A percentile compares a stretch with the other conserved stretches of the same genome.
phyloP scores from a whole-genome alignment of 2,888 invertebrate genomes.

The Cyclophora punctaria region DNA sequence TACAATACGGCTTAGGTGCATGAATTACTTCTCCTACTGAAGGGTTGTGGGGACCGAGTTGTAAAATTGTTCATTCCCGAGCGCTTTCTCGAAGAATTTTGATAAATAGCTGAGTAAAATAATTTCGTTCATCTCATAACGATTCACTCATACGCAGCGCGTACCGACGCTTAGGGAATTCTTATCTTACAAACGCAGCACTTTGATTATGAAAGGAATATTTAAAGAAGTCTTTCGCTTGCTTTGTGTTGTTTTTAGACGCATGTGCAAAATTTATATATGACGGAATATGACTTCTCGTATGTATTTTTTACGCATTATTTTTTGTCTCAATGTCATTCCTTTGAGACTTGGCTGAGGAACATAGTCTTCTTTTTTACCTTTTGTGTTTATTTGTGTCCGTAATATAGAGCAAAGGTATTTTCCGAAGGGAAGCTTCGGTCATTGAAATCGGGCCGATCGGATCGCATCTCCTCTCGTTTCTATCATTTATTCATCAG shows the following conservation, averaged over 20 bases:
- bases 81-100: slow-evolving; percentile 48
- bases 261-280: slow-evolving; percentile 62
- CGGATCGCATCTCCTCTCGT: slow-evolving; percentile 47
- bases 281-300: slow-evolving; percentile 37
- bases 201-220: slow-evolving; percentile 71
- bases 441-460: slow-evolving; percentile 57
- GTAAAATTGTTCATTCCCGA: slow-evolving; percentile 37
- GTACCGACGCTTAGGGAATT: slow-evolving; percentile 57
- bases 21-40: slow-evolving; percentile 33
- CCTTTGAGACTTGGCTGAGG: slow-evolving; percentile 10
- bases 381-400: no score
- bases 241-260: slow-evolving; percentile 56
- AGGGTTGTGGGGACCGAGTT: slow-evolving; percentile 26
- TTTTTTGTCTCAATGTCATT: slow-evolving; percentile 14
- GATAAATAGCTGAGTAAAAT: slow-evolving; percentile 66
- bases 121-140: slow-evolving; percentile 53
- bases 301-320: slow-evolving; percentile 26
- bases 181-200: slow-evolving; percentile 69
- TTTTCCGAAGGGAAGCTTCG: slow-evolving; percentile 22
- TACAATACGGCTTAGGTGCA: slow-evolving; percentile 34
- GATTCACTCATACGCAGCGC: slow-evolving; percentile 44
- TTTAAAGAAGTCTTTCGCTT: slow-evolving; percentile 59
- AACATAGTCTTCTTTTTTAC: no score
- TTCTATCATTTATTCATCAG: slow-evolving; percentile 61
- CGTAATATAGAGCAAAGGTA: no score